Percentiles rank a stretch among this genome's conserved stretches.
phyloP scores from a whole-genome alignment of 2,113 vertebrate species.

The Antechinus stuartii region DNA sequence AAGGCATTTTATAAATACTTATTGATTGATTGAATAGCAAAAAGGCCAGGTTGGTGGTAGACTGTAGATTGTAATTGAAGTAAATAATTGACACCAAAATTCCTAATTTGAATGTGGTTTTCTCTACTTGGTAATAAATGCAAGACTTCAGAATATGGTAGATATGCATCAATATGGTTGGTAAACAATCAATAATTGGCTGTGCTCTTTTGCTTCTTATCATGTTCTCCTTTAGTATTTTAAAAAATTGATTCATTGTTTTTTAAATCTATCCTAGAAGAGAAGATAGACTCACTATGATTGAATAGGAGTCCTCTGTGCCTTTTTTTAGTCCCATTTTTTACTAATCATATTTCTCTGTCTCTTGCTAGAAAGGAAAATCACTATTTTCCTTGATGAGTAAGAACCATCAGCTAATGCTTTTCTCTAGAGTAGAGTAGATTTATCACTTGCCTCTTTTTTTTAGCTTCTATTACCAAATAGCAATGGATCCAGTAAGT shows the following conservation, averaged over 20 bases:
- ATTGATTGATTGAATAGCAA: neutral
- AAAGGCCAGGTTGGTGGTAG: neutral
- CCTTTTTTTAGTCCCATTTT: neutral
- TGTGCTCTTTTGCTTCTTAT: neutral
- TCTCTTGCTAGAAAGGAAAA: too few relatives aligned
- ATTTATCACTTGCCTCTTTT: neutral
- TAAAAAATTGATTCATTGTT: neutral
- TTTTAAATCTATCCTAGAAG: neutral
- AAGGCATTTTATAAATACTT: neutral
- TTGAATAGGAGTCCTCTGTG: neutral
- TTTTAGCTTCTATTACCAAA: neutral
- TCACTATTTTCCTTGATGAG: neutral
- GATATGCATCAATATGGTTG: neutral
- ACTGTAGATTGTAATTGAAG: neutral
- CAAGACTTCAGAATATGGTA: neutral
- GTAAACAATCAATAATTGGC: neutral
- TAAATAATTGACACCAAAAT: neutral
- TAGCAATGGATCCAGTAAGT: neutral
- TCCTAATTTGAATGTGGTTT: neutral
- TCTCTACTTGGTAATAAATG: neutral
- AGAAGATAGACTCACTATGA: neutral
- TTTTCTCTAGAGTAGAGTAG: neutral
- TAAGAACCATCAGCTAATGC: neutral
- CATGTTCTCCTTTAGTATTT: neutral
- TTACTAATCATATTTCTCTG: neutral